Conservation (phyloP, 2,888 invertebrate species). For the Empis stercorea region DNA sequence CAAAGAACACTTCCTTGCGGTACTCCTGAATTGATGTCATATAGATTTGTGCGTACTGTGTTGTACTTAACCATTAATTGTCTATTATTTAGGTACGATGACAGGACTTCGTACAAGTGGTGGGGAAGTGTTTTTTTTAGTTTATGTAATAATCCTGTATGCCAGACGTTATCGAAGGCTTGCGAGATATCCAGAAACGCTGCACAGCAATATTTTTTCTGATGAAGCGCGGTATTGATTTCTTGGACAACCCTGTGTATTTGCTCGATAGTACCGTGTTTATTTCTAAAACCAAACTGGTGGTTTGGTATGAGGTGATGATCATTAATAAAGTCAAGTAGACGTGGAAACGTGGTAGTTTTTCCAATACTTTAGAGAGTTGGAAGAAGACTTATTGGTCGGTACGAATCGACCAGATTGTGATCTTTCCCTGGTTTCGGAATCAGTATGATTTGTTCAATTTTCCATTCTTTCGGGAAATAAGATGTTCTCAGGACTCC, state of each 20-base stretch:
- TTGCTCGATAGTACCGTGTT: neutral
- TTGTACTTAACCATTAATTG: too few species aligned
- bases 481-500: too few species aligned
- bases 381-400: slow-evolving; percentile 1
- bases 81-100: too few species aligned
- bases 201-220: neutral
- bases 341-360: neutral
- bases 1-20: too few species aligned
- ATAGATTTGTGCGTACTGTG: too few species aligned
- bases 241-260: neutral
- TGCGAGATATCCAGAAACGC: neutral
- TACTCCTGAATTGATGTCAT: too few species aligned
- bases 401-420: neutral
- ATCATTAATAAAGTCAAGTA: neutral
- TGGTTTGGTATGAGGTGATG: too few species aligned
- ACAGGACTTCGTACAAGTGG: too few species aligned
- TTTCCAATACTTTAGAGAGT: slow-evolving; percentile 4
- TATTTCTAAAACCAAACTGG: neutral
- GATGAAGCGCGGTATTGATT: neutral
- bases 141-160: neutral
- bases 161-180: neutral
- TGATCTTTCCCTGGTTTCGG: slow-evolving; percentile 4
- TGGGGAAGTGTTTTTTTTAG: neutral
- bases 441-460: slow-evolving; percentile 1
- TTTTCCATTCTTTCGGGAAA: too few species aligned